Evolutionary conservation across 2,888 invertebrate genomes (phyloP), one percentile per base, ranked within the genome.

Genomic region (Balanococcus diminutus): DNA sequence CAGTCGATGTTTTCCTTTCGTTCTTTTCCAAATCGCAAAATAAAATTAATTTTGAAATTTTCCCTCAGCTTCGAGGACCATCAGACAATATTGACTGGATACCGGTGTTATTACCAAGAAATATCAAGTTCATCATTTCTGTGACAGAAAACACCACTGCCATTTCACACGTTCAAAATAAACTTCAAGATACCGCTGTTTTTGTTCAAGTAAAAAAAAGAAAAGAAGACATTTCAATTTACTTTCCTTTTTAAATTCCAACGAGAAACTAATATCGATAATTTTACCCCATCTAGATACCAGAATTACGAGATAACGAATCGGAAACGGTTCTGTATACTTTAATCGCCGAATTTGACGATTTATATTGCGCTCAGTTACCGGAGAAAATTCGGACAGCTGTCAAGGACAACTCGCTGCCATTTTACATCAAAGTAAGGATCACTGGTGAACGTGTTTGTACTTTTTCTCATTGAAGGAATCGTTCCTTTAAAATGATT

Each of bases 71-170:
- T 46, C 83, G 9, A 28, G 67, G 86, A 88, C 28, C 86, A 89
- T 89, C 84, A 87, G 88, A 87, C 88, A 89, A 25, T 89, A 90
- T 95, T 51, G 91, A 93, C 87, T 96, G 96, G 96, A 91, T 96
- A 88, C 96, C 96, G 6, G 91, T 92, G 84, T 92, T 92, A 82
- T 91, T 96, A 87, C 95, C 95, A 4, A 92, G 92, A 86, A 93
- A 94, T 89, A 93, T 95, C 83, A 95, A 95, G 90, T 90, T 96
- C 88, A 93, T 96, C 87, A 90, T 96, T 88, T 95, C 95, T 8
- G 93, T 93, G 88, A 87, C 86, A 19, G 87, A 88, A 72, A 84
- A 87, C 61, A 87, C 87, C 8, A 4, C 46, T 28, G 42, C n/a
- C 79, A 81, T 36, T 84, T 72, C 46, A 67, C 81, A 86, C 19